Base-by-base conservation (phyloP, 2,888 invertebrate genomes). In the Campoletis raptor region DNA sequence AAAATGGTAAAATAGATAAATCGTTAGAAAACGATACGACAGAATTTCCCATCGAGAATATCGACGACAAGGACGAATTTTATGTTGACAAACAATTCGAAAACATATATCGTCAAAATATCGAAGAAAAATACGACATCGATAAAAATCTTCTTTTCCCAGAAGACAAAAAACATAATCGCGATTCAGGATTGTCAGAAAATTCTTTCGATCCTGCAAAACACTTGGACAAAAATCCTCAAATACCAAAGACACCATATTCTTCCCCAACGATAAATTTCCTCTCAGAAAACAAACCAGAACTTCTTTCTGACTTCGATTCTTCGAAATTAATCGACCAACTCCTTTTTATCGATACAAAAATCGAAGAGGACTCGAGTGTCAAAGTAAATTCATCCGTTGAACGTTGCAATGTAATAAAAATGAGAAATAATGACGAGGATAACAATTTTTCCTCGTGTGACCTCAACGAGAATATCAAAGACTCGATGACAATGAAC, bases 221-320 rank as follows among this genome's bases (percentile, higher is more conserved):
- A 48, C 5, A 8, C 8, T 9, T 21, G 15, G 30, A 24, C 48
- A 77, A 82, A 73, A 81, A 81, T 84, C 10, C 66, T 9, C 73
- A 78, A 69, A 57, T 88, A 66, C 90, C 90, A 81, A 91, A 88
- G 83, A 91, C 90, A 8, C 89, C 90, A 45, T 10, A 83, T 18
- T 79, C 88, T 0, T 89, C 90, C n/a, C 90, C 90, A 15, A 83
- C 77, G 40, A 86, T 74, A 54, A 81, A 78, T 74, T 90, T 89
- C 18, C 8, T 84, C 21, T n/a, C 81, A 57, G 88, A 88, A 57
- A 74, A 61, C 15, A 76, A 6, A 42, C 0, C 80, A 48, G 86
- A 64, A 24, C 61, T 42, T 7, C 2, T 48, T 0, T 48, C 30
- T 36, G 42, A 64, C 7, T 69, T 73, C 21, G 89, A 89, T 48